phyloP scores from a whole-genome alignment of 2,888 invertebrate genomes.

The Parnassius apollo region DNA sequence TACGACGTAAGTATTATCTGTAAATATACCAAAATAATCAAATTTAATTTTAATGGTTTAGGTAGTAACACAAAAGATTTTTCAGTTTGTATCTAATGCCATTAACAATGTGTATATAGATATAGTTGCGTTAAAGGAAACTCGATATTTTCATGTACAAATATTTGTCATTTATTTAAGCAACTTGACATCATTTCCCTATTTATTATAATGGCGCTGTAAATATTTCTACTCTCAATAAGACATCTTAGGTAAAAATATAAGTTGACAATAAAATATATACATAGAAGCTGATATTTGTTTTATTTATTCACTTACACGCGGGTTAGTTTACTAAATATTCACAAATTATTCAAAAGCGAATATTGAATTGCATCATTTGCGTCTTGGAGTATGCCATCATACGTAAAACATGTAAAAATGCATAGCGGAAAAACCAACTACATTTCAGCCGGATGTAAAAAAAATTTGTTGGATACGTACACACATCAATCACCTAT shows the following conservation, averaged over 20 bases:
- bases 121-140: neutral
- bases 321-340: too few species aligned
- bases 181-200: conserved; percentile 1
- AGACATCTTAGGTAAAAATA: neutral
- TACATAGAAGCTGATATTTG: neutral
- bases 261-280: neutral
- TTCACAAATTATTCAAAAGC: too few species aligned
- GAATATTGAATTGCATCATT: too few species aligned
- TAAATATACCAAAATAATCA: conserved; percentile 13
- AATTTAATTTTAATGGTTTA: conserved; percentile 5
- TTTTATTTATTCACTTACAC: neutral
- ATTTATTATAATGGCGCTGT: conserved; percentile 6
- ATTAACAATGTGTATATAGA: neutral
- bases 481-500: too few species aligned
- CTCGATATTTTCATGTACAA: neutral
- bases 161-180: neutral
- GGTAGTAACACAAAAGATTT: neutral
- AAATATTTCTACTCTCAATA: conserved; percentile 5
- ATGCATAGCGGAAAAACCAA: too few species aligned
- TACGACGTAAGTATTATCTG: conserved; percentile 7
- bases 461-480: too few species aligned
- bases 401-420: too few species aligned
- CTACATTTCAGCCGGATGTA: too few species aligned
- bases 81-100: neutral
- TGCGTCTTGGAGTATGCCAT: too few species aligned